Percentiles rank a stretch among this genome's conserved stretches.
Conservation (phyloP, 2,797 vertebrate species). For the Odontamblyopus lacepedii region DNA sequence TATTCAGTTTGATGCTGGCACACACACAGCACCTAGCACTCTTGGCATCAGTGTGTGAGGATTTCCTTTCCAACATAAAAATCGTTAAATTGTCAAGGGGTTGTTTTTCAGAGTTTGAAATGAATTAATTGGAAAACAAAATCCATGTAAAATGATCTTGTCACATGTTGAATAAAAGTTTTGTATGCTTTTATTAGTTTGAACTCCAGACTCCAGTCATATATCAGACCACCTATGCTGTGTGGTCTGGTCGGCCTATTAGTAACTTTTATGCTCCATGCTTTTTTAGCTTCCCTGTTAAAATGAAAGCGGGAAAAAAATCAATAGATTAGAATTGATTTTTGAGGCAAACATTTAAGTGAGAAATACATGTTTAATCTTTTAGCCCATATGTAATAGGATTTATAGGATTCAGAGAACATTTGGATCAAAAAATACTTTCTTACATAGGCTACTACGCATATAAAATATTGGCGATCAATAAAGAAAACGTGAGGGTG, state of each 20-base stretch:
- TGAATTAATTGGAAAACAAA: conserved; percentile 61
- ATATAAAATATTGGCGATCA: background rate
- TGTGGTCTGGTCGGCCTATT: conserved; percentile 20
- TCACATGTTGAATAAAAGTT: conserved; percentile 2
- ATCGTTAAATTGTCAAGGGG: conserved; percentile 61
- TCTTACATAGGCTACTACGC: background rate
- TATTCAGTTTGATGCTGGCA: conserved; percentile 69
- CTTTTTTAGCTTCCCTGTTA: conserved; percentile 3
- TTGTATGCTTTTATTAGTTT: conserved; percentile 2
- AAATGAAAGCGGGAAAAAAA: conserved; percentile 3
- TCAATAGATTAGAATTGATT: conserved; percentile 8
- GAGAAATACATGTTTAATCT: conserved; percentile 1
- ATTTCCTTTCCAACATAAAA: conserved; percentile 63
- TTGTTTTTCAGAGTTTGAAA: conserved; percentile 60
- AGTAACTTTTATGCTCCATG: background rate
- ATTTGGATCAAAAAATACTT: background rate
- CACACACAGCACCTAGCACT: conserved; percentile 54
- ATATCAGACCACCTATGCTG: conserved; percentile 30
- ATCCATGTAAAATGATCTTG: conserved; percentile 38
- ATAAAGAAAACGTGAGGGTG: background rate
- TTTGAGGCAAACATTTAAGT: background rate
- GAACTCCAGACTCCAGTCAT: background rate
- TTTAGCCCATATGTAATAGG: background rate
- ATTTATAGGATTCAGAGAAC: background rate
- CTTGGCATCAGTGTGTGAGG: conserved; percentile 50